A percentile compares a stretch with the other conserved stretches of the same genome.
Conservation (phyloP, 2,888 invertebrate genomes). For the Synanthedon vespiformis region DNA sequence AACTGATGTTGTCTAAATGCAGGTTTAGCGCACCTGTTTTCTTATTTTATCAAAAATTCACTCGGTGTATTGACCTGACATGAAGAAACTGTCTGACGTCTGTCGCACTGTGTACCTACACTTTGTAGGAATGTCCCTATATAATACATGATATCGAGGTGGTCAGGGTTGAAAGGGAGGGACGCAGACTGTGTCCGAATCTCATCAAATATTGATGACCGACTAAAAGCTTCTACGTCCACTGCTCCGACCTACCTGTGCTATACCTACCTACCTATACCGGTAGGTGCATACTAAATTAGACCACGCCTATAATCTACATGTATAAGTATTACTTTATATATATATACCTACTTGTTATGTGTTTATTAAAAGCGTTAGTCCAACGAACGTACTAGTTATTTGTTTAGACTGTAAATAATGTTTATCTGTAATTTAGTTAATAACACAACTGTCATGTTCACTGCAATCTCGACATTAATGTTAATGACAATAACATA, state of each 20-base stretch:
- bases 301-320: constrained; percentile 16
- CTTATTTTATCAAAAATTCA: no score
- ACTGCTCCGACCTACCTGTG: constrained; percentile 4
- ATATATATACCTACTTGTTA: neutral
- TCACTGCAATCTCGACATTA: neutral
- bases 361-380: neutral
- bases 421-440: neutral
- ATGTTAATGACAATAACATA: neutral
- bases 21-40: no score
- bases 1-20: no score
- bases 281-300: constrained; percentile 41
- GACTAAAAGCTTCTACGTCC: constrained; percentile 41
- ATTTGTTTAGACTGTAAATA: neutral
- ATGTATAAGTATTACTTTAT: neutral
- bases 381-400: neutral
- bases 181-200: constrained; percentile 35
- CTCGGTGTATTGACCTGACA: no score
- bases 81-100: no score
- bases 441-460: neutral
- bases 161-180: constrained; percentile 5
- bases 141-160: constrained; percentile 2
- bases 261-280: constrained; percentile 7
- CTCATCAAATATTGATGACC: constrained; percentile 61
- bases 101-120: neutral
- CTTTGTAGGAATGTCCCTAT: constrained; percentile 2